Base-by-base conservation (phyloP, 1,140 invertebrate genomes). In the Oscheius sp. region DNA sequence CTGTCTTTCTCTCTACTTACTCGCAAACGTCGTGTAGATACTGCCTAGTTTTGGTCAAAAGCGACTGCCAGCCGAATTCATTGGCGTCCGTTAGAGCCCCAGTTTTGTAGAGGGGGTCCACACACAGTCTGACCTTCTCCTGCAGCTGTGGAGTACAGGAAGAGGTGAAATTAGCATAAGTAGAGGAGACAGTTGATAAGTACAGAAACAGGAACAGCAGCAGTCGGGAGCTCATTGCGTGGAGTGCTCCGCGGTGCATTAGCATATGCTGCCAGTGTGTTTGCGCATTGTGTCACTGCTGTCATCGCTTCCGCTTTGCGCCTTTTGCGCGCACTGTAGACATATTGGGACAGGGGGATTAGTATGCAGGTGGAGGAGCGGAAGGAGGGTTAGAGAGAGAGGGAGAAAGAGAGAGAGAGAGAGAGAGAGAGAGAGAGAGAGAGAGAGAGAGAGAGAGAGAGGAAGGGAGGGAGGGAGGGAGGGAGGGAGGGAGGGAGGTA, bases 1-100 rank as follows among this genome's bases (percentile, higher is more conserved):
- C n/a, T n/a, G n/a, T n/a, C n/a, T n/a, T n/a, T n/a, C n/a, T n/a
- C n/a, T n/a, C n/a, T 15, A 69, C 73, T 38, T 45, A 75, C 73
- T 75, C 74, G 71, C 74, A 75, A 42, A 75, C 59, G 45, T 74
- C 34, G 7, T 58, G 45, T 29, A 75, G 65, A 31, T 75, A 75
- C 28, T 75, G 36, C 45, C 58, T 75, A 15, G 74, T 75, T 29
- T 49, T 32, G 15, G 62, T 38, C 3, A 74, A 36, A 13, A 75
- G 38, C 18, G 35, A 42, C 26, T 74, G 58, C 74, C 71, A 75
- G 13, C 26, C 29, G 46, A 69, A 67, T 20, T 42, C 38, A 2
- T 42, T 65, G 18, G 26, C 49, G 7, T 32, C 35, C 2, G 38
- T 35, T 32, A 69, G 45, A 26, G 66, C 46, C 3, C 74, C 74